Evolutionary conservation across 2,113 vertebrate genomes (phyloP).

Genomic region (Chunga burmeisteri): DNA sequence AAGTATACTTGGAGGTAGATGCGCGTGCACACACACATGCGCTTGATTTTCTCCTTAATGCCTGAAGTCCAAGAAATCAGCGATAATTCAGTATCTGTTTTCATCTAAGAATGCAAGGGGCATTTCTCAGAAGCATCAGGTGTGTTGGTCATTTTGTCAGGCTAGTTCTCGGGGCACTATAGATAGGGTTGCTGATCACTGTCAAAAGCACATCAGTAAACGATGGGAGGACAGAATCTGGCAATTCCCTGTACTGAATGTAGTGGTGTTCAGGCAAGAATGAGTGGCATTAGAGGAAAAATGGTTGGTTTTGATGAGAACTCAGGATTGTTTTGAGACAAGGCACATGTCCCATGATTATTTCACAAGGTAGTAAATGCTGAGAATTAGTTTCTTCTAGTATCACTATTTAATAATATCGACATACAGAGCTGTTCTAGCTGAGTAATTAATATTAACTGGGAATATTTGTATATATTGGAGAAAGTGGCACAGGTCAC

Average conservation of each 20-base stretch:
- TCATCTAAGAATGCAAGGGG: background rate
- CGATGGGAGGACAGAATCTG: background rate
- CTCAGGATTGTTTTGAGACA: background rate
- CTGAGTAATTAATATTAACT: background rate
- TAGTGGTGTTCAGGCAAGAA: background rate
- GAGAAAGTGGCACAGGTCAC: background rate
- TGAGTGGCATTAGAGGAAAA: background rate
- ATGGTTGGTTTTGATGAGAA: background rate
- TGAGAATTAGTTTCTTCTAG: background rate
- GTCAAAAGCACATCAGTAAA: background rate
- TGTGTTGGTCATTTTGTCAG: background rate
- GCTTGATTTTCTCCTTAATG: background rate
- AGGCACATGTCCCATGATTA: background rate
- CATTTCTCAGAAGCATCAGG: background rate
- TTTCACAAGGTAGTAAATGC: background rate
- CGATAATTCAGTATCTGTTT: background rate
- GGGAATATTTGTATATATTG: background rate
- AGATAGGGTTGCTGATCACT: background rate
- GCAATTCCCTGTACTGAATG: background rate
- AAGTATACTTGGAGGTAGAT: background rate
- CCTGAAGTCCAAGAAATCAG: background rate
- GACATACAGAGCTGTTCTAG: background rate
- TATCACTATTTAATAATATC: background rate
- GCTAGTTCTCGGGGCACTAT: background rate
- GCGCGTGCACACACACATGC: too few species aligned